Evolutionary conservation across 1,140 invertebrate species (phyloP), one percentile per base, ranked within the genome.

Genomic region (Ceratoteleas bidentatus): DNA sequence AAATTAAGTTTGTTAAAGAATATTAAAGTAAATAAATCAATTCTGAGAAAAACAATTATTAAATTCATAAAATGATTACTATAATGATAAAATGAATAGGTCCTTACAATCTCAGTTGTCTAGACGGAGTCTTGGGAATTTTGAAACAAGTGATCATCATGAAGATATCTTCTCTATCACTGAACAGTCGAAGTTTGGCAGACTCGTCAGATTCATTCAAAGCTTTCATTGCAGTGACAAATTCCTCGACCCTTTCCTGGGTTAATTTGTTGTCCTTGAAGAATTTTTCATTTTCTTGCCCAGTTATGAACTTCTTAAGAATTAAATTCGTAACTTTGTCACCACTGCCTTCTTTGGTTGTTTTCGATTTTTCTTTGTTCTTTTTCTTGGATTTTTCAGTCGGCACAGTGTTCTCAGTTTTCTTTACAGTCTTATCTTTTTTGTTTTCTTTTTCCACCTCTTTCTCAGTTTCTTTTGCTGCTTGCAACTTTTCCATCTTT

Each of bases 41-140:
- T 11, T 3, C 11, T 60, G 15, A 24, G 32, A 24, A 45, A 24
- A 58, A 58, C 45, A 57, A 36, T 34, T 4, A 36, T 6, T 36
- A 36, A 9, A 4, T 36, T 36, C 34, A 36, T 6, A 36, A 36
- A 36, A 36, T 36, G 5, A 36, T 36, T 36, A 9, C n/a, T n/a
- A n/a, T n/a, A 40, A 40, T 40, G 7, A 6, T 40, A 40, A 40
- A 40, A 40, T 40, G 24, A 49, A 50, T 24, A 61, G 54, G 72
- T 81, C 89, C 90, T 89, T 88, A 92, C 89, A 93, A 85, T 79
- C 93, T 85, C 57, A 92, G 72, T 60, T 89, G 86, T 77, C 90
- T 84, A 34, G 76, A 70, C 60, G 90, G 84, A 58, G 86, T 84
- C 76, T 90, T 87, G 4, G 93, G 90, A 13, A 93, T 85, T 86